A percentile compares a stretch with the other conserved stretches of the same genome.
Evolutionary conservation across 2,888 invertebrate genomes (phyloP).

Genomic region (Apeira syringaria): DNA sequence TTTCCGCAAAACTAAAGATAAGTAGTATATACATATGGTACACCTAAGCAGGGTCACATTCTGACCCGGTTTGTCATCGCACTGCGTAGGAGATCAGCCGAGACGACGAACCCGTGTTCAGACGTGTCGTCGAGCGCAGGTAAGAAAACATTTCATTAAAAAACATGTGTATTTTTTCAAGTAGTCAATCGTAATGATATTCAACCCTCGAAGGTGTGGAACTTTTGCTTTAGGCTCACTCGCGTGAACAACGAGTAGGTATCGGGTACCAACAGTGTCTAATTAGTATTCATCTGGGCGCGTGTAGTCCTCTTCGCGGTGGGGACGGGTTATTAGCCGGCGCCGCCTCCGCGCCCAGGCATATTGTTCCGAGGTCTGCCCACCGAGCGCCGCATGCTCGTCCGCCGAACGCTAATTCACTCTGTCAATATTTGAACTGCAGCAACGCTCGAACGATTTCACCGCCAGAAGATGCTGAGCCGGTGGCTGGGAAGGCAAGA

Average conservation of each 20-base stretch:
- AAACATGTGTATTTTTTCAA: constrained; percentile 9
- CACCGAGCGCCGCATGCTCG: constrained; percentile 75
- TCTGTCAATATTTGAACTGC: constrained; percentile 73
- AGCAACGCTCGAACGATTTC: constrained; percentile 50
- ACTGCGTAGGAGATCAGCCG: constrained; percentile 28
- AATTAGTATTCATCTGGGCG: constrained; percentile 83
- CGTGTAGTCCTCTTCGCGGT: constrained; percentile 79
- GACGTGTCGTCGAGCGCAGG: constrained; percentile 7
- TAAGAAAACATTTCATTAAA: constrained; percentile 14
- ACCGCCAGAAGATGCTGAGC: constrained; percentile 55
- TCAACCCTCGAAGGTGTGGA: constrained; percentile 26
- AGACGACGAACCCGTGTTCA: constrained; percentile 2
- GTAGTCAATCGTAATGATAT: constrained; percentile 7
- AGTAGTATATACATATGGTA: constrained; percentile 11
- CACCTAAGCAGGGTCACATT: constrained; percentile 26
- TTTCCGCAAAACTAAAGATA: constrained; percentile 24
- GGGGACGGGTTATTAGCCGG: constrained; percentile 83
- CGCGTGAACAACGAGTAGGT: constrained; percentile 34
- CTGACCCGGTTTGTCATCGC: constrained; percentile 32
- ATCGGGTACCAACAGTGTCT: constrained; percentile 67
- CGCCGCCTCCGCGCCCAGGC: constrained; percentile 81
- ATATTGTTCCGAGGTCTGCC: constrained; percentile 80
- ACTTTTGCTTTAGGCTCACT: constrained; percentile 37
- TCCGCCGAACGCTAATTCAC: constrained; percentile 62
- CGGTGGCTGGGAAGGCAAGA: constrained; percentile 91